These are phyloP conservation scores for Microctenopoma stevenorrisi DNA, from an alignment of 2,797 vertebrate species.

Conservation along the genomic window DNA sequence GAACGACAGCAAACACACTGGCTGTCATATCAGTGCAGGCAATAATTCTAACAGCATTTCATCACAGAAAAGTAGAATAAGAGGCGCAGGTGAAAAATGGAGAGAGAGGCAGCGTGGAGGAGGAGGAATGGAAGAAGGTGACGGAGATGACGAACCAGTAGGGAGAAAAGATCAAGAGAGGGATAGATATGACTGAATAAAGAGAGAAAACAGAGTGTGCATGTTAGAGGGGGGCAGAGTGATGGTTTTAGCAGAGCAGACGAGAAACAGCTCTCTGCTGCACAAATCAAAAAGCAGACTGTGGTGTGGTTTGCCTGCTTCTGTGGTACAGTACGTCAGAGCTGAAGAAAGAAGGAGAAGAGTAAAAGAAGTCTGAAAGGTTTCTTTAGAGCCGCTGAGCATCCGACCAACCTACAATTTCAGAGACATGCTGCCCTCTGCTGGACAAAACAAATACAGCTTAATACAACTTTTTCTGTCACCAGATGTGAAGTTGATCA, in stretches of 20 bases:
- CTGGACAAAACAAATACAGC: constrained; percentile 38
- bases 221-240: constrained; percentile 41
- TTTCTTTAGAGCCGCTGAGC: not conserved
- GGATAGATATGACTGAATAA: constrained; percentile 2
- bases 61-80: constrained; percentile 18
- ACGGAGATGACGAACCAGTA: constrained; percentile 19
- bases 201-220: constrained; percentile 41
- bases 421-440: constrained; percentile 64
- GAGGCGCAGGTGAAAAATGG: constrained; percentile 22
- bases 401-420: not conserved
- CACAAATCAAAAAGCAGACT: constrained; percentile 29
- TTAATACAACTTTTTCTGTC: no score
- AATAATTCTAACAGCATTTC: constrained; percentile 46
- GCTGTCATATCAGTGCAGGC: constrained; percentile 40
- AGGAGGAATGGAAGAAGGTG: constrained; percentile 2
- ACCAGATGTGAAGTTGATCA: no score
- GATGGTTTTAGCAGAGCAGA: constrained; percentile 75
- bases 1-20: constrained; percentile 12
- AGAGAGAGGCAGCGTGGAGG: constrained; percentile 9
- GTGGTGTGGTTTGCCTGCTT: constrained; percentile 24
- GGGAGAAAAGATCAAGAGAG: not conserved
- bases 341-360: not conserved
- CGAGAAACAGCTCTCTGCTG: constrained; percentile 59
- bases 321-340: constrained; percentile 36
- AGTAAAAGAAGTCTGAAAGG: constrained; percentile 14